Conservation (phyloP, 1,140 invertebrate species). For the Battus philenor region DNA sequence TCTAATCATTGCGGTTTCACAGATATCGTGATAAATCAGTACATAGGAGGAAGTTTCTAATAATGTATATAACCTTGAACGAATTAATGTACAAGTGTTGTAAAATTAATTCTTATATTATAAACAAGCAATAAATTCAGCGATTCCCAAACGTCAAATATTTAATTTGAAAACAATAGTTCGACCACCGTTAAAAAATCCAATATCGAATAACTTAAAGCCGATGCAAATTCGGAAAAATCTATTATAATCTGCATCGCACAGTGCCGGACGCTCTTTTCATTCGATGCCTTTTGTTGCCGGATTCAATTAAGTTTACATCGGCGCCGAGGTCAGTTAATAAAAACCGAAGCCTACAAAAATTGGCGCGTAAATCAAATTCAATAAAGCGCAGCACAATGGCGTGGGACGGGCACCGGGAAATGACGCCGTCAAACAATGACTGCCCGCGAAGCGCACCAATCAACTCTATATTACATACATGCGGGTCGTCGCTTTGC, state of each 20-base stretch:
- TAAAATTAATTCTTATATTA: too few species aligned
- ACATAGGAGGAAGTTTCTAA: too few species aligned
- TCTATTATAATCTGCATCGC: conserved; percentile 74
- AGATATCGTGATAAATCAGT: too few species aligned
- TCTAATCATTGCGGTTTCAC: too few species aligned
- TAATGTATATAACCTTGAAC: too few species aligned
- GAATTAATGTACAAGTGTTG: too few species aligned
- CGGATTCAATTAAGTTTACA: conserved; percentile 76
- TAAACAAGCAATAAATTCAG: not conserved
- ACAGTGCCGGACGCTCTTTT: conserved; percentile 73
- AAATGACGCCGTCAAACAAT: conserved; percentile 63
- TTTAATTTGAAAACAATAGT: conserved; percentile 56
- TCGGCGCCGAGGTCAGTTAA: conserved; percentile 73
- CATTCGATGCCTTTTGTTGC: conserved; percentile 70
- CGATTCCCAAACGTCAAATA: conserved; percentile 21
- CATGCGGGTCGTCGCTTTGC: conserved; percentile 13
- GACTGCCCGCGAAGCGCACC: conserved; percentile 29
- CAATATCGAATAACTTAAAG: conserved; percentile 68
- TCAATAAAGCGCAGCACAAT: conserved; percentile 71
- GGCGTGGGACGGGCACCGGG: conserved; percentile 47
- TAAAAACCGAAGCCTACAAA: conserved; percentile 73
- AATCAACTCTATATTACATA: conserved; percentile 40
- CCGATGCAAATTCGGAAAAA: conserved; percentile 72
- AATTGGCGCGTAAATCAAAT: conserved; percentile 75
- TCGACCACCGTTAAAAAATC: conserved; percentile 58